Evolutionary conservation across 2,113 vertebrate genomes (phyloP), one percentile per base, ranked within the genome.

Genomic region (Oostethus manadensis): DNA sequence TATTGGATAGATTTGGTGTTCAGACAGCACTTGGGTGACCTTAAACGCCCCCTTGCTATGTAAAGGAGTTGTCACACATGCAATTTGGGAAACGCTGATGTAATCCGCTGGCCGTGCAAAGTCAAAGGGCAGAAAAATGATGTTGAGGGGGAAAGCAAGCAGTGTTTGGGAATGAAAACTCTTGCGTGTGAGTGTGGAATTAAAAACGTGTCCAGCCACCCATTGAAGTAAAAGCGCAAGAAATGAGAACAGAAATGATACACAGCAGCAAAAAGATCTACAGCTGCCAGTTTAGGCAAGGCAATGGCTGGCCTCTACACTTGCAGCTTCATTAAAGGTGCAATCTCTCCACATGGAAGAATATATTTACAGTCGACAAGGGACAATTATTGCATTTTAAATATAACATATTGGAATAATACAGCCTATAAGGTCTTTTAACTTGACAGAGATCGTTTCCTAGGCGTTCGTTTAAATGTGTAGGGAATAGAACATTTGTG

Each of bases 241-340:
- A 13, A 29, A 51, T 29, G 16, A 51, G 22, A 23, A 13, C 13
- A 6, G 5, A 50, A 11, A 11, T 21, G 18, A 20, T 18, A 33
- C 29, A 21, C 14, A 13, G 20, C 18, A 50, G 21, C 21, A 23
- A 26, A 26, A 26, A 26, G 2, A 26, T 26, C 23, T 79, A 62
- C 51, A 63, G 21, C 58, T 82, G 77, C 63, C 82, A 83, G 67
- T 20, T 88, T 92, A 93, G 92, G 87, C 89, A 91, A 88, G 90
- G 86, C 90, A 86, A 85, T 89, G 80, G 85, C 89, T 89, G 88
- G 88, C 84, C 91, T 86, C 91, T 91, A 93, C 93, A 92, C 92
- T 91, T 93, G 93, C 93, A 92, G 94, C 93, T 97, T 98, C 97
- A 99, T 98, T 98, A 98, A 97, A 99, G 93, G 90, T 86, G 90